Percentiles rank a stretch among this genome's conserved stretches.
These are phyloP conservation scores for Plagiodera versicolora DNA, from an alignment of 2,888 invertebrate genomes.

Conservation along the genomic window DNA sequence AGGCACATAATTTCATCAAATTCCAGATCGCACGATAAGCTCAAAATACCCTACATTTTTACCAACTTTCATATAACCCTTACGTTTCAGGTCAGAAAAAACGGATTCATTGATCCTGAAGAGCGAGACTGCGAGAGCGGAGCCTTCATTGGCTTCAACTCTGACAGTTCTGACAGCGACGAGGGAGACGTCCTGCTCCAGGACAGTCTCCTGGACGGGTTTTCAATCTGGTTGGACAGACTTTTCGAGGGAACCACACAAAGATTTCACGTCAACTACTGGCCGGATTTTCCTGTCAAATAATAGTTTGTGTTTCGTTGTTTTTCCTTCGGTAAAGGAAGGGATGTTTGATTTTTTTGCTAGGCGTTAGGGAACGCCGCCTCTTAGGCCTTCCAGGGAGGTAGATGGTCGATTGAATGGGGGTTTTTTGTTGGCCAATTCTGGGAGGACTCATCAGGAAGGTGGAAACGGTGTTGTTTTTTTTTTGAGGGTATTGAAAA, in stretches of 20 bases:
- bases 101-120: neutral
- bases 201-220: conserved; percentile 75
- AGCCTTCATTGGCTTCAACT: conserved; percentile 82
- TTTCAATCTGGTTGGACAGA: conserved; percentile 95
- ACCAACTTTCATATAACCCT: too few relatives aligned
- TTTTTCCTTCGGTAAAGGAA: neutral
- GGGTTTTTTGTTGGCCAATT: too few relatives aligned
- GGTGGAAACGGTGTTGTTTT: too few relatives aligned
- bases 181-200: conserved; percentile 59
- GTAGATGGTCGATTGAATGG: neutral
- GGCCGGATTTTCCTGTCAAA: conserved; percentile 94
- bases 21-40: too few relatives aligned
- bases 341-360: neutral
- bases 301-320: conserved; percentile 52
- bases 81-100: neutral
- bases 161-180: conserved; percentile 63
- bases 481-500: too few relatives aligned
- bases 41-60: too few relatives aligned
- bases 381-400: too few relatives aligned
- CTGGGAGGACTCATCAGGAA: too few relatives aligned
- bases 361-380: too few relatives aligned
- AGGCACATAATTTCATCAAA: too few relatives aligned
- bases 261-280: conserved; percentile 94
- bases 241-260: conserved; percentile 95
- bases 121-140: conserved; percentile 72